Percentiles rank a stretch among this genome's conserved stretches.
These are phyloP conservation scores for Epizoanthus rinbou DNA, from an alignment of 92 coral and sea anemone species.

Conservation along the genomic window DNA sequence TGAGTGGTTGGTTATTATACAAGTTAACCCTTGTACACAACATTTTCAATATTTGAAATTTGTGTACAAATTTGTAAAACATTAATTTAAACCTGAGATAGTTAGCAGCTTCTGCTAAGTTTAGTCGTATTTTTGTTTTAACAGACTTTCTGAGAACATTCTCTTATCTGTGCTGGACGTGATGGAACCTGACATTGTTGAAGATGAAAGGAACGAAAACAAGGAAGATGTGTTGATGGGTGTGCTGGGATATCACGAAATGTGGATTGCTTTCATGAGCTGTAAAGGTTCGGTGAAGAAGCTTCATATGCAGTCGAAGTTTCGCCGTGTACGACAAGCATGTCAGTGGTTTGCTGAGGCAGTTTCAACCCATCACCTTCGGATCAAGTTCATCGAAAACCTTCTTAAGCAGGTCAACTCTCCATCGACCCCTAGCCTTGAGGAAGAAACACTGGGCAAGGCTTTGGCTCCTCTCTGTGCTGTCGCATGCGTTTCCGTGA, in stretches of 20 bases:
- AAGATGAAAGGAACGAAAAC: not conserved
- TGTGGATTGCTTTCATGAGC: slow-evolving; percentile 51
- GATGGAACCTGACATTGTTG: not conserved
- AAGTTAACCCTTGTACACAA: no score
- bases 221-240: slow-evolving; percentile 24
- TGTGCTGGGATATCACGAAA: slow-evolving; percentile 41
- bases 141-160: slow-evolving; percentile 26
- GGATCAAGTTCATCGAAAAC: slow-evolving; percentile 24
- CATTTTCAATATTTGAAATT: no score
- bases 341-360: slow-evolving; percentile 21
- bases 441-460: not conserved
- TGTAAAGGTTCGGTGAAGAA: slow-evolving; percentile 43
- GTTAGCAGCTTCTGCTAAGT: no score
- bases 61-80: no score
- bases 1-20: no score
- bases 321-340: not conserved
- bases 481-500: not conserved
- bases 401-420: not conserved
- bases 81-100: no score
- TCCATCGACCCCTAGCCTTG: not conserved
- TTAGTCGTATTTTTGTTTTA: no score
- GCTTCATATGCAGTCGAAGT: slow-evolving; percentile 39
- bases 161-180: slow-evolving; percentile 4
- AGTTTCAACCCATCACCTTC: not conserved
- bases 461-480: slow-evolving; percentile 11